Percentiles rank a stretch among this genome's conserved stretches.
phyloP scores from a whole-genome alignment of 2,888 invertebrate species.

The Synanthedon myopaeformis region DNA sequence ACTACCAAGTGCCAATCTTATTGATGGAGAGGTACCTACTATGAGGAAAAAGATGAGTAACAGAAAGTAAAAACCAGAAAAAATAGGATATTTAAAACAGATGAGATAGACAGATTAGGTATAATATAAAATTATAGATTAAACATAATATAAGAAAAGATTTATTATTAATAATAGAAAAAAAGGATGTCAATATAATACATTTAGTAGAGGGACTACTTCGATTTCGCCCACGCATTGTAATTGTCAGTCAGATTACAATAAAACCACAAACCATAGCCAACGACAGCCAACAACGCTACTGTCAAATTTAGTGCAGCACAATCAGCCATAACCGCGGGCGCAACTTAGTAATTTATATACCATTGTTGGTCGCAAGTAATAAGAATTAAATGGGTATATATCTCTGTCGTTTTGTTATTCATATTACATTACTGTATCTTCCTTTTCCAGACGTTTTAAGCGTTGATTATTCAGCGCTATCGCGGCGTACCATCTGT shows the following conservation, averaged over 20 bases:
- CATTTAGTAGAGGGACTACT: no score
- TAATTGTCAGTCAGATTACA: background rate
- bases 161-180: no score
- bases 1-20: no score
- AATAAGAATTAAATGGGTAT: constrained; percentile 66
- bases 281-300: background rate
- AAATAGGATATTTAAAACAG: no score
- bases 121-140: no score
- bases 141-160: no score
- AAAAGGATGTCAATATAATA: no score
- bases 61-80: no score
- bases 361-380: constrained; percentile 48
- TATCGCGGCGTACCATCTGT: constrained; percentile 62
- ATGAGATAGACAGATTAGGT: no score
- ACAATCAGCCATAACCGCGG: background rate
- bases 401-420: constrained; percentile 67
- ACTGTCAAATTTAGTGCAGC: background rate
- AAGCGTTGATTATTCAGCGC: constrained; percentile 70
- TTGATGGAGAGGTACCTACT: no score
- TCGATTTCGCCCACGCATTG: no score
- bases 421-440: constrained; percentile 69
- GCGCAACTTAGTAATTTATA: constrained; percentile 30
- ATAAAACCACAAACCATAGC: background rate
- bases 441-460: constrained; percentile 69
- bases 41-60: no score